phyloP scores from a whole-genome alignment of 2,113 vertebrate genomes.

The Dipodomys spectabilis region DNA sequence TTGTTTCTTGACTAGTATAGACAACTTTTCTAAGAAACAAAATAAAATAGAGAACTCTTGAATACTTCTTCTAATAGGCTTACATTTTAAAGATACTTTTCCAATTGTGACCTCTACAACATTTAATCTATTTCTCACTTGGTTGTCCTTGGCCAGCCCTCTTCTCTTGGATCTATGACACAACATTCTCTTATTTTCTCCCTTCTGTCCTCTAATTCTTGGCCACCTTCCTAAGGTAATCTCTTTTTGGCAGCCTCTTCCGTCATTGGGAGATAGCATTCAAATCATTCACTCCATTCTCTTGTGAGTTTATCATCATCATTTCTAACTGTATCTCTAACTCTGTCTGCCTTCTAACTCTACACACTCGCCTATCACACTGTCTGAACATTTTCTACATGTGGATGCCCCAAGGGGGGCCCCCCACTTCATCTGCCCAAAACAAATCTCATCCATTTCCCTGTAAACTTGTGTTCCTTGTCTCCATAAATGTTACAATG shows the following conservation, averaged over 20 bases:
- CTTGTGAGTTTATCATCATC: no score
- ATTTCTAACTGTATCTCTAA: background rate
- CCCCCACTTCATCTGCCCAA: background rate
- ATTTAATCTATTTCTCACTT: slow-evolving; percentile 16
- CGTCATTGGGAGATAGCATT: background rate
- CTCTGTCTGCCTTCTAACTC: background rate
- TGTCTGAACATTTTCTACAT: background rate
- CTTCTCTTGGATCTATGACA: background rate
- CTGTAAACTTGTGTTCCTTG: background rate
- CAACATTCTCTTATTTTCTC: slow-evolving; percentile 1
- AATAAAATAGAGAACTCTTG: background rate
- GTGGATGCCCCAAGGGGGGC: background rate
- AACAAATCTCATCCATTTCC: background rate
- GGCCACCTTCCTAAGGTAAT: background rate
- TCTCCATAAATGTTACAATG: background rate
- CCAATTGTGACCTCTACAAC: background rate
- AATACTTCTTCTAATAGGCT: background rate
- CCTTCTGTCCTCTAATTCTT: background rate
- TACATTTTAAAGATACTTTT: background rate
- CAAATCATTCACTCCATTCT: background rate
- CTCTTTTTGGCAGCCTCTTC: background rate
- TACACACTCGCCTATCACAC: background rate
- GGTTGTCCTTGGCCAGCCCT: background rate
- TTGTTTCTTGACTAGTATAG: background rate
- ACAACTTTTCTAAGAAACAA: background rate